These are phyloP conservation scores for Dendrocincla tyrannina DNA, from an alignment of 2,797 vertebrate genomes.

Conservation along the genomic window DNA sequence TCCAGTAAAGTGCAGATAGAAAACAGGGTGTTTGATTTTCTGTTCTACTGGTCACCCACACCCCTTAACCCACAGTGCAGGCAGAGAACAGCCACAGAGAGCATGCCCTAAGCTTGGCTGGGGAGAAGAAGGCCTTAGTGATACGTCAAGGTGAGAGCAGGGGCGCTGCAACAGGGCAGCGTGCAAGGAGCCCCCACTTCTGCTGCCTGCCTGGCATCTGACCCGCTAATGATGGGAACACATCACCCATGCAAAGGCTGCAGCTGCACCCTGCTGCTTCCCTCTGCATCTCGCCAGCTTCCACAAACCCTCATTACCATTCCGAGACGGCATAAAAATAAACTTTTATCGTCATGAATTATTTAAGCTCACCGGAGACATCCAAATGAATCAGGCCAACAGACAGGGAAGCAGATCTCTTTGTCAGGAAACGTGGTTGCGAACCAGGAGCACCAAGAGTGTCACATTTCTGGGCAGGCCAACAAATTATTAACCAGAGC, in stretches of 20 bases:
- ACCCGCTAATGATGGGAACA: not conserved
- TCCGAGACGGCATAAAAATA: slow-evolving; percentile 5
- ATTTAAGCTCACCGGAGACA: slow-evolving; percentile 38
- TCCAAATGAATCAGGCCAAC: slow-evolving; percentile 5
- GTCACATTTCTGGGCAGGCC: slow-evolving; percentile 9
- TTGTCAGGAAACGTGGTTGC: slow-evolving; percentile 23
- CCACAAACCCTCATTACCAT: slow-evolving; percentile 38
- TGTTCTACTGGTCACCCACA: not conserved
- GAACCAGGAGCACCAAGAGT: not conserved
- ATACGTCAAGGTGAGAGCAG: rapidly evolving
- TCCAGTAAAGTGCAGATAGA: not conserved
- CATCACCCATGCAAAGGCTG: not conserved
- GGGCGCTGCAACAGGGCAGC: not conserved
- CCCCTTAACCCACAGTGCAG: not conserved
- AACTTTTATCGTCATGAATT: slow-evolving; percentile 26
- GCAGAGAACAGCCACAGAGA: not conserved
- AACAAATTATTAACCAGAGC: slow-evolving; percentile 43
- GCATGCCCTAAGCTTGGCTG: not conserved
- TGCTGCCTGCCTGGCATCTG: not conserved
- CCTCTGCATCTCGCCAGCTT: not conserved
- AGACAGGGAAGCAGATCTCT: slow-evolving; percentile 16
- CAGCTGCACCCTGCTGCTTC: not conserved
- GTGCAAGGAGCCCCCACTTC: rapidly evolving
- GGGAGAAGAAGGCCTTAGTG: not conserved
- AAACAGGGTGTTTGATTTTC: not conserved